Base-by-base conservation (phyloP, 2,113 vertebrate genomes). In the Gasterosteus aculeatus region DNA sequence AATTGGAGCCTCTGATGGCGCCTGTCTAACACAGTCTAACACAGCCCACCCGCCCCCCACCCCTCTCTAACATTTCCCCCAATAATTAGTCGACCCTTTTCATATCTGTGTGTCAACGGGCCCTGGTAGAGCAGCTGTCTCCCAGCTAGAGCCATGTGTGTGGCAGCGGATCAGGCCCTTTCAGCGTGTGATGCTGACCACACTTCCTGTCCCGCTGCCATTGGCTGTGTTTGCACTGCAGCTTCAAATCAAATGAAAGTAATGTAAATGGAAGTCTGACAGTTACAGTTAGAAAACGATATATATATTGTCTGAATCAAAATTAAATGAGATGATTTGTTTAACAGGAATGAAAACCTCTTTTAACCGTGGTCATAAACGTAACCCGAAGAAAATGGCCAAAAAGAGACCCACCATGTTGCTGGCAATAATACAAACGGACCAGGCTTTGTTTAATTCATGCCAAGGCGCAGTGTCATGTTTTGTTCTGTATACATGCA, bases 71-170 rank as follows among this genome's bases (percentile, higher is more conserved):
- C 72, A 72, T 75, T 71, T 66, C 60, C 57, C 75, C 80, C 35
- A 58, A 91, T 92, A 93, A 94, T 94, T 93, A 94, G 92, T 92
- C 87, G 87, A 85, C 83, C 73, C 87, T 89, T 93, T 94, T 89
- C 87, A 93, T 86, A 90, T 92, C 79, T 88, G 78, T 90, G 85
- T 93, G 89, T 92, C 89, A 91, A 88, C 91, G 85, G 84, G 88
- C 84, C 63, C 77, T 87, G 84, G 78, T 85, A 80, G 90, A 86
- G 78, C 90, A 86, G 85, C 93, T 89, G 90, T 87, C 88, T 87
- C 93, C 85, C 93, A 93, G 93, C 89, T 88, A 89, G 92, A 92
- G 84, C 81, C 86, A 83, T 92, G 90, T 80, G 76, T 87, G 90
- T 93, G 91, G 89, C 90, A 91, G 88, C 80, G 47, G 90, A 90